Evolutionary conservation across 1,140 invertebrate genomes (phyloP), one percentile per base, ranked within the genome.

Genomic region (Myzus persicae): DNA sequence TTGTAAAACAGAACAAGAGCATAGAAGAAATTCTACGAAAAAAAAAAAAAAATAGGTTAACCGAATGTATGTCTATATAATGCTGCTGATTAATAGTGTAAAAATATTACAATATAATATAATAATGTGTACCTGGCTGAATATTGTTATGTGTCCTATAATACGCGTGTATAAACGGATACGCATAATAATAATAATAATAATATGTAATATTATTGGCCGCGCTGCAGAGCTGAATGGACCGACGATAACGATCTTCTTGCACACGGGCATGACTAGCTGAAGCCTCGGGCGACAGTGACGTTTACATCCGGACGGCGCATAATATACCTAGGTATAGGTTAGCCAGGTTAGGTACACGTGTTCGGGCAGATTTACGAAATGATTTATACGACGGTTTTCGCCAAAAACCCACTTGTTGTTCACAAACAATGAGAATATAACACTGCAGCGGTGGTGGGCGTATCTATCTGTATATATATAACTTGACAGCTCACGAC

Each of bases 361-460:
- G 88, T 90, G 24, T 90, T n/a, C 36, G 26, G 48, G 88, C 88
- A 90, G 22, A 90, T 90, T 90, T 90, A 31, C 88, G 31, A 59
- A 59, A 90, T 90, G 88, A 59, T 90, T 90, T 59, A 90, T 54
- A 90, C 51, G n/a, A 36, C 26, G 48, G 38, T 90, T 90, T 90
- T 90, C 26, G 51, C 88, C 88, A 90, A 59, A 90, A 90, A 42
- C 51, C 88, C 36, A 90, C 51, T 59, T 42, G 14, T 24, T 36
- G 18, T 14, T 38, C 51, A 26, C 26, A 40, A 14, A 59, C 51
- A 90, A 54, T 59, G 48, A 31, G 38, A 59, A 90, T 38, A 40
- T 38, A 40, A 59, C 9, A 59, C 88, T 51, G 48, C 48, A 22
- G 48, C 22, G 3, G 36, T 31, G 36, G 51, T 90, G 88, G 51